Evolutionary conservation across 2,797 vertebrate genomes (phyloP), one percentile per base, ranked within the genome.

Genomic region (Sphenopsis melanotis): DNA sequence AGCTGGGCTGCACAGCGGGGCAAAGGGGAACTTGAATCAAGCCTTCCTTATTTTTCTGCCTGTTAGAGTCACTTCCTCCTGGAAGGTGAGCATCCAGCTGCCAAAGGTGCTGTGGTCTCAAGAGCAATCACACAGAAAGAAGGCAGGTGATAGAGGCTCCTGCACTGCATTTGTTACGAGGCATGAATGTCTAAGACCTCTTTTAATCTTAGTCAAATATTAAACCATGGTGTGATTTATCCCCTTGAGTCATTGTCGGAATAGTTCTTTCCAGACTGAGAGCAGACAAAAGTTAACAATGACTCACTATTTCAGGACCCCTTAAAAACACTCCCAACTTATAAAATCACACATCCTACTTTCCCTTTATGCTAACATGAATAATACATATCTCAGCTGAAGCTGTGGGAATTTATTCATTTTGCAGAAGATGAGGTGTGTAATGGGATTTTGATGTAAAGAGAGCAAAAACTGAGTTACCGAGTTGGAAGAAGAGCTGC

Each of bases 271-370:
- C 75, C 56, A 75, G 83, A 57, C 79, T 32, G n/a, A 80, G 47
- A 78, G n/a, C 81, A 89, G 78, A n/a, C 76, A 46, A 61, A 92
- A 1, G 12, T 72, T 78, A 71, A 65, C 6, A 4, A 21, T 94
- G 91, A 95, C 53, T 97, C 89, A 93, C 9, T 24, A 5, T 10
- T 74, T 82, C 44, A 86, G 46, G 95, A 94, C 93, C 95, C 91
- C 78, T 90, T 82, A 36, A 78, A 92, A 94, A 80, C 74, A 70
- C 87, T 94, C 91, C 81, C 49, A 37, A 19, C 66, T 63, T 36
- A 89, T 91, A 95, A 93, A 83, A 86, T 37, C 77, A 91, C 83
- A 93, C 66, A 83, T 44, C 66, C 63, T 79, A 63, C 89, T 93
- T 96, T 94, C 87, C 41, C 80, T 89, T 86, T 29, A 21, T 0